phyloP scores from a whole-genome alignment of 2,113 vertebrate genomes.

The Bufo bufo region DNA sequence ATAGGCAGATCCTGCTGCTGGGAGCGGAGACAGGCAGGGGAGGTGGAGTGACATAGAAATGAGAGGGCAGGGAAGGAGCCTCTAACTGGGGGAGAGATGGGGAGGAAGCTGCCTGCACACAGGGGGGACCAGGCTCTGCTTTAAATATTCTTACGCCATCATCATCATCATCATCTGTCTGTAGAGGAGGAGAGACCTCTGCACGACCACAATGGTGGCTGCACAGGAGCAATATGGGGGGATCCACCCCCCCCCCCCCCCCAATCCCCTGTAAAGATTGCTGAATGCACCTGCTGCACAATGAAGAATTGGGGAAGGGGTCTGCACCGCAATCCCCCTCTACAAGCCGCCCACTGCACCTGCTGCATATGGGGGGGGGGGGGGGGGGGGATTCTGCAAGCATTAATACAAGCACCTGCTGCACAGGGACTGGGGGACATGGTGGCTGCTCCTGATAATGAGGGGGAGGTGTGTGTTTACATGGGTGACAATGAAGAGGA shows the following conservation, averaged over 20 bases:
- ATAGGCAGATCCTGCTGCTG: constrained; percentile 31
- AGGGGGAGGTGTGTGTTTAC: neutral
- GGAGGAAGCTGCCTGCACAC: neutral
- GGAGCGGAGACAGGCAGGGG: constrained; percentile 26
- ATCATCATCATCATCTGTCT: neutral
- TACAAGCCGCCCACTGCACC: too few relatives aligned
- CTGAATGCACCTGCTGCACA: too few relatives aligned
- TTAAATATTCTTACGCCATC: constrained; percentile 15
- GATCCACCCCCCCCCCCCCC: neutral
- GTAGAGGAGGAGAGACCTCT: neutral
- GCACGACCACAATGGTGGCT: neutral
- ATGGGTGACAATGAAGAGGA: neutral
- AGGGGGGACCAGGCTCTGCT: constrained; percentile 7
- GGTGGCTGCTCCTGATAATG: neutral
- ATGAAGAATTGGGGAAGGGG: too few relatives aligned
- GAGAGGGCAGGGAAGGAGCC: constrained; percentile 17
- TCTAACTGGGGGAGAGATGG: neutral
- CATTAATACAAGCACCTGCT: neutral
- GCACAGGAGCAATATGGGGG: neutral
- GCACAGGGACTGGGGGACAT: neutral
- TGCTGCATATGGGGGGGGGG: neutral
- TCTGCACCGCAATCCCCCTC: too few relatives aligned
- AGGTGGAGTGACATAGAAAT: constrained; percentile 33
- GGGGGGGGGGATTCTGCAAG: neutral
- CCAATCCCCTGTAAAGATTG: neutral